phyloP scores from a whole-genome alignment of 2,888 invertebrate species.

The Caenorhabditis sinica region DNA sequence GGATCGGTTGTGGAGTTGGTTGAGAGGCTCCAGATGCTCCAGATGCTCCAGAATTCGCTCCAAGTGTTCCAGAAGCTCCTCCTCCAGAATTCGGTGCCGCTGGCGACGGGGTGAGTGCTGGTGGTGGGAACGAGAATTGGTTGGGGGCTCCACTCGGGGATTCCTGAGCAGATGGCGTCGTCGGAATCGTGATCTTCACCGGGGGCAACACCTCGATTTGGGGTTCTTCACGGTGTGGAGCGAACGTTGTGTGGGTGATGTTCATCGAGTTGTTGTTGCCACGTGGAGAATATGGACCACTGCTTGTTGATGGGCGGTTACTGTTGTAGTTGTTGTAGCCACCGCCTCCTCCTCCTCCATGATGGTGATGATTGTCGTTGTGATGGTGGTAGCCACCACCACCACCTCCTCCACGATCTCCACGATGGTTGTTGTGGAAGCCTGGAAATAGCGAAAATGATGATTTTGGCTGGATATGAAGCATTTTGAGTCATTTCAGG shows the following conservation, averaged over 20 bases:
- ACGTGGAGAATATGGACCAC: constrained; percentile 7
- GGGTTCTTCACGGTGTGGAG: constrained; percentile 8
- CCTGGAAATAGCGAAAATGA: background rate
- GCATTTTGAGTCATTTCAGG: background rate
- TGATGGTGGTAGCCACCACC: background rate
- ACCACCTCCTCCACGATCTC: background rate
- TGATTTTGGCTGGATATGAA: background rate
- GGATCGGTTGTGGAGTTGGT: constrained; percentile 17
- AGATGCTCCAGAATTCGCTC: too few species aligned
- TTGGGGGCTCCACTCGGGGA: background rate
- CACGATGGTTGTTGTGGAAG: constrained; percentile 31
- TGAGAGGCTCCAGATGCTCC: too few species aligned
- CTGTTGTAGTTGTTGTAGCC: constrained; percentile 22
- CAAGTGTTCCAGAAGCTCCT: background rate
- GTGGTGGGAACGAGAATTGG: constrained; percentile 45
- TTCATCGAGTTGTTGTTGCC: constrained; percentile 21
- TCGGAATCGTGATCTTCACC: constrained; percentile 30
- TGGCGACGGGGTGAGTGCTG: background rate
- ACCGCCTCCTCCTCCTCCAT: background rate
- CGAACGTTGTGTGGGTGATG: constrained; percentile 63
- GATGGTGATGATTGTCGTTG: constrained; percentile 3
- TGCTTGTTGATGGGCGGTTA: constrained; percentile 28
- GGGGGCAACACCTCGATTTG: constrained; percentile 27
- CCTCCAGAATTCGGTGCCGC: background rate
- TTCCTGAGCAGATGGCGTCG: background rate